Evolutionary conservation across 2,888 invertebrate genomes (phyloP), one percentile per base, ranked within the genome.

Genomic region (Linyphia triangularis): DNA sequence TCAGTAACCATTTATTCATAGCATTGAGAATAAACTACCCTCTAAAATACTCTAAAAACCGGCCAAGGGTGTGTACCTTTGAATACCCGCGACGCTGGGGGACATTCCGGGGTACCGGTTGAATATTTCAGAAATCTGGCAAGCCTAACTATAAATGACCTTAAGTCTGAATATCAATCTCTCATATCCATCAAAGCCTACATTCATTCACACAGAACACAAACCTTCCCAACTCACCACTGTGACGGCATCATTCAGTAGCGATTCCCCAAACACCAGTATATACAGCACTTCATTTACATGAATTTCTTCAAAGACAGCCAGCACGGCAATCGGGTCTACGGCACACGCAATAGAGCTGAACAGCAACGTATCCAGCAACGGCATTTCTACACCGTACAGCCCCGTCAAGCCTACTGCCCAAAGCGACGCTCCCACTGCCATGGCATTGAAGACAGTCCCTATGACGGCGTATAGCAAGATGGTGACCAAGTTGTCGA

Each of bases 221-320:
- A 40, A 40, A 40, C 40, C 3, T 13, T 10, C 22, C 16, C 2
- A 6, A 93, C 94, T 93, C 91, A 95, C 95, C 92, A 99, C 99
- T 91, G 99, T 99, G 91, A 99, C 98, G 90, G 98, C 99, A 93
- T 99, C 99, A 93, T 99, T 99, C 89, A 99, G 95, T 91, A 99
- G 94, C 33, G 98, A 98, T 94, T 99, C 99, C 70, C 99, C 99
- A 93, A 99, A 99, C 73, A 99, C 99, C 88, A 99, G 97, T 92
- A 99, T 99, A 93, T 99, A 98, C 90, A 99, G 95, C 91, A 99
- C 96, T 94, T 99, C 98, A 93, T 99, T 98, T 91, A 99, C 99
- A 92, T 99, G 98, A 90, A 99, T 98, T 94, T 99, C 98, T 93
- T 99, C 98, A 93, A 99, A 99, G 30, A 99, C 98, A 26, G 99